Evolutionary conservation across 1,140 invertebrate species (phyloP).

Genomic region (Drosophila bifasciata): DNA sequence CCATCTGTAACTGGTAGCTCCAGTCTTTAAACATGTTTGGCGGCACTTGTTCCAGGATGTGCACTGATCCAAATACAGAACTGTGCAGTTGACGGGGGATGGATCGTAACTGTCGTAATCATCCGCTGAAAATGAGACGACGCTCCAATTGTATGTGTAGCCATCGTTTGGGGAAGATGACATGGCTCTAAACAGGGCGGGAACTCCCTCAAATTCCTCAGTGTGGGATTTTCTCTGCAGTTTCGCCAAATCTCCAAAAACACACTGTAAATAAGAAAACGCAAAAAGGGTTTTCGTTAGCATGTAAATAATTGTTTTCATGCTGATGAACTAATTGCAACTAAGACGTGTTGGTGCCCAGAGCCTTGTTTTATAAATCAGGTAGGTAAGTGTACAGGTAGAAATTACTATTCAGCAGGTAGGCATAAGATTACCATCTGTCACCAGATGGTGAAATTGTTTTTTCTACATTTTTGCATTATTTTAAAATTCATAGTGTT

Average conservation of each 20-base stretch:
- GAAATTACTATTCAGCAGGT: constrained; percentile 2
- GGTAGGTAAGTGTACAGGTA: constrained; percentile 4
- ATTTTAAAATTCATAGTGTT: neutral
- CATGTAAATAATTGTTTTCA: constrained; percentile 10
- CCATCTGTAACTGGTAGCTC: constrained; percentile 87
- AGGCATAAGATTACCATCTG: constrained; percentile 16
- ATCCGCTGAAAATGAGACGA: constrained; percentile 89
- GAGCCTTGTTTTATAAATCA: neutral
- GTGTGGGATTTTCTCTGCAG: constrained; percentile 91
- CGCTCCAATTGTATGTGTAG: constrained; percentile 87
- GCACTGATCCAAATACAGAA: constrained; percentile 95
- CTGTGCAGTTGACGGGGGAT: constrained; percentile 92
- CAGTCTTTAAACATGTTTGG: constrained; percentile 64
- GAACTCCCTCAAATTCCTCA: constrained; percentile 92
- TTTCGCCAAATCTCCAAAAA: constrained; percentile 16
- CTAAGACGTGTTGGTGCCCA: constrained; percentile 3
- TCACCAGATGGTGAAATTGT: neutral
- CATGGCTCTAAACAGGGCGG: constrained; percentile 91
- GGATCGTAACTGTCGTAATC: constrained; percentile 13
- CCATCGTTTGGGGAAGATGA: constrained; percentile 90
- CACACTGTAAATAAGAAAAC: neutral
- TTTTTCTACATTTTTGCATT: neutral
- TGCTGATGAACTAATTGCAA: constrained; percentile 24
- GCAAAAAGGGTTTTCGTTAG: neutral
- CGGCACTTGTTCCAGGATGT: constrained; percentile 93